These are phyloP conservation scores for Euspilapteryx auroguttella DNA, from an alignment of 2,888 invertebrate species.

Conservation along the genomic window DNA sequence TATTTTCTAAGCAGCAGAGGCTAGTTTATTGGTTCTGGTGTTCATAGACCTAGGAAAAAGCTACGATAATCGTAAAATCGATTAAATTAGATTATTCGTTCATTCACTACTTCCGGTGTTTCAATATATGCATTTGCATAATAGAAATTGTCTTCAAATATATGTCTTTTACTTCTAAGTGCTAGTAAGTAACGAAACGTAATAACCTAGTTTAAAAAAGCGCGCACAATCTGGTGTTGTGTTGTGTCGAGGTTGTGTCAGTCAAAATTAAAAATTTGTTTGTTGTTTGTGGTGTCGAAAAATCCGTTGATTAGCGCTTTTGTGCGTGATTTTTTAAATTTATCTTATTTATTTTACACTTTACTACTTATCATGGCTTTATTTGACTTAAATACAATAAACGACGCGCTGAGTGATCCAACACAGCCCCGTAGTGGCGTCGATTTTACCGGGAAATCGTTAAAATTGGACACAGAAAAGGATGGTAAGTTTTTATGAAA, in stretches of 20 bases:
- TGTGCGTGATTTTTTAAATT: slow-evolving; percentile 5
- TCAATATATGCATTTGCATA: too few relatives aligned
- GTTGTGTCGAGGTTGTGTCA: neutral
- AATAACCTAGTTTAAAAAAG: too few relatives aligned
- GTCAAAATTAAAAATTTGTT: neutral
- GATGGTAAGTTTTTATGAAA: slow-evolving; percentile 68
- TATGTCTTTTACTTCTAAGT: too few relatives aligned
- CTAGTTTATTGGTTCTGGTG: too few relatives aligned
- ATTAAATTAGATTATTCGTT: too few relatives aligned
- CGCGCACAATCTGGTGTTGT: too few relatives aligned
- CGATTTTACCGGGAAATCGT: slow-evolving; percentile 77
- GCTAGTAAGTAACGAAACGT: too few relatives aligned
- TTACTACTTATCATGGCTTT: slow-evolving; percentile 28
- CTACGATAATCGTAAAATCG: too few relatives aligned
- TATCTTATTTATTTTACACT: slow-evolving; percentile 8
- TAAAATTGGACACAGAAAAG: slow-evolving; percentile 75
- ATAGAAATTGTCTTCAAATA: too few relatives aligned
- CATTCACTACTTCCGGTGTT: too few relatives aligned
- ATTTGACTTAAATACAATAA: slow-evolving; percentile 61
- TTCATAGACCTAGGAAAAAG: too few relatives aligned
- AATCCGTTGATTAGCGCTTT: slow-evolving; percentile 3
- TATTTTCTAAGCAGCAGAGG: too few relatives aligned
- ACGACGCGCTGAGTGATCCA: slow-evolving; percentile 40
- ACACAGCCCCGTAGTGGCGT: slow-evolving; percentile 62
- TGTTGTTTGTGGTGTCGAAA: neutral